Conservation (phyloP, 1,140 invertebrate species). For the Pantala flavescens region DNA sequence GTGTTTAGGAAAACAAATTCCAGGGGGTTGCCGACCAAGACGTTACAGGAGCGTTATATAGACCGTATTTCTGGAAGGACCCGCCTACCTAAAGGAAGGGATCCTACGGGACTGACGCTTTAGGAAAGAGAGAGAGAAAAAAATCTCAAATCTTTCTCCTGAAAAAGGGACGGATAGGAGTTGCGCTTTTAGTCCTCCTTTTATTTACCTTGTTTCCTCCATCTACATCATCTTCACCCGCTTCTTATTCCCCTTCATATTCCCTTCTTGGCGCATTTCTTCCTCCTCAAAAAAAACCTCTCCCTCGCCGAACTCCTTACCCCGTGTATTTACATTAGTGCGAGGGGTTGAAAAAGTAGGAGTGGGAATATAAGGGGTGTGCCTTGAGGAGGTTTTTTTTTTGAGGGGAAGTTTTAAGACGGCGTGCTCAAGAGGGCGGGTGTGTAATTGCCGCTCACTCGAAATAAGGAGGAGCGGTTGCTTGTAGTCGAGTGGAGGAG, state of each 20-base stretch:
- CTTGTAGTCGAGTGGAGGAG: neutral
- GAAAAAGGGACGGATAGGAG: neutral
- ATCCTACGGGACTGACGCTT: too few relatives aligned
- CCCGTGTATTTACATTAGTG: too few relatives aligned
- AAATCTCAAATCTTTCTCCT: too few relatives aligned
- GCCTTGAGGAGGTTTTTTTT: neutral
- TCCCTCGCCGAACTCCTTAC: neutral
- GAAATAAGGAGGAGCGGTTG: neutral
- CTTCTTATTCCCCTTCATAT: neutral
- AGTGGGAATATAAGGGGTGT: too few relatives aligned
- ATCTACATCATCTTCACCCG: too few relatives aligned
- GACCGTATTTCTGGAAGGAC: too few relatives aligned
- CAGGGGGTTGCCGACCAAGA: too few relatives aligned
- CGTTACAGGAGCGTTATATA: too few relatives aligned
- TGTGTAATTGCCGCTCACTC: neutral
- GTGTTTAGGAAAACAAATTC: neutral
- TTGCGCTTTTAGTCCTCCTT: neutral
- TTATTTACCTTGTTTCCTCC: neutral
- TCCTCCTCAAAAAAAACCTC: neutral
- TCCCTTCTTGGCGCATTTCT: neutral
- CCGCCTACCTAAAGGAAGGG: too few relatives aligned
- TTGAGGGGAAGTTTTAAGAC: neutral
- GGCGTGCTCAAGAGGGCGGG: neutral
- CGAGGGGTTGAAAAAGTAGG: too few relatives aligned
- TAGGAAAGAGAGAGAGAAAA: too few relatives aligned